Base-by-base conservation (phyloP, 1,140 invertebrate species). In the Drosophila ohnishii region DNA sequence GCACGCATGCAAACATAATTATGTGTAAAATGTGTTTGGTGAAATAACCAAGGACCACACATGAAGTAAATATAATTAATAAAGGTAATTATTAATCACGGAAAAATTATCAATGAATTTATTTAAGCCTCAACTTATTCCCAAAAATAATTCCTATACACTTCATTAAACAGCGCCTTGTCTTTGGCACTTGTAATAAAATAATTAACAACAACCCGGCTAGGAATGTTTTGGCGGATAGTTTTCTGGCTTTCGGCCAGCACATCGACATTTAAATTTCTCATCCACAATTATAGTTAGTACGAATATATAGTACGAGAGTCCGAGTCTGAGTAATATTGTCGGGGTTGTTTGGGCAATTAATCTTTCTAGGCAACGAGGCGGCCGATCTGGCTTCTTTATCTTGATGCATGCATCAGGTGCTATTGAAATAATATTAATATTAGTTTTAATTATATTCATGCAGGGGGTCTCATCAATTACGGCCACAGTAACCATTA, bases 341-440 rank as follows among this genome's bases (percentile, higher is more conserved):
- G 67, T 48, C 35, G 42, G 53, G 51, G 65, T 32, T 55, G 65
- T 32, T 69, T 57, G 67, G 63, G 32, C 44, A 50, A 71, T 71
- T 71, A 71, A 71, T 71, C 44, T 40, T 70, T 48, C 53, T 13
- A 34, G 56, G 53, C 65, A 71, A 71, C 51, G 53, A 71, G 69
- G n/a, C 67, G 47, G 35, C 48, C 19, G 48, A 51, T 16, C 48
- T 19, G 37, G 45, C 35, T 47, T 53, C 42, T 48, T 47, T 71
- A 69, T 71, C 67, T 48, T 19, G 67, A 70, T 70, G 67, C 64
- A 37, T 71, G 48, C 58, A 50, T 69, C 64, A 70, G 65, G 65
- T 69, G 65, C 45, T 65, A 67, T 67, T 39, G 28, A 67, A 67
- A 67, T 65, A 34, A 39, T 35, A 62, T 50, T 61, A 50, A 45